A percentile compares a stretch with the other conserved stretches of the same genome.
These are phyloP conservation scores for Acromyrmex charruanus DNA, from an alignment of 1,140 invertebrate species.

Conservation along the genomic window DNA sequence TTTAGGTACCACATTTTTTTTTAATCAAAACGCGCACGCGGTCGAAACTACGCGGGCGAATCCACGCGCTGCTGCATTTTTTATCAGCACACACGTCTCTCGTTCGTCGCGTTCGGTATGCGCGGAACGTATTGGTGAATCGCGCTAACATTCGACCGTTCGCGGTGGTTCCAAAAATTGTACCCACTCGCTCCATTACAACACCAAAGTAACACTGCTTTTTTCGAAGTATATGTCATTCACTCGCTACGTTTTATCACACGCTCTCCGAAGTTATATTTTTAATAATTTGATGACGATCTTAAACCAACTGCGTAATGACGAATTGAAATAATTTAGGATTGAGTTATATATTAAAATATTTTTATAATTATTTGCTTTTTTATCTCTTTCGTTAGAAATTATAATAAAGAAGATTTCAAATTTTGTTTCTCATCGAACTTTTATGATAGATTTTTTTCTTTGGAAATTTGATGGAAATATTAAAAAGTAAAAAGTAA, in stretches of 20 bases:
- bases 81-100: conserved; percentile 12
- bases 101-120: not conserved
- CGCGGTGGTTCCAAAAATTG: conserved; percentile 2
- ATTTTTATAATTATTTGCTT: not conserved
- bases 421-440: not conserved
- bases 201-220: not conserved
- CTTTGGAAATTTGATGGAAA: conserved; percentile 31
- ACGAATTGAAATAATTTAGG: not conserved
- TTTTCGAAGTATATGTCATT: not conserved
- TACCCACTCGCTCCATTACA: not conserved
- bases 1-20: conserved; percentile 12
- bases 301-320: not conserved
- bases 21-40: conserved; percentile 29
- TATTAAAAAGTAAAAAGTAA: conserved; percentile 2
- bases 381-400: not conserved
- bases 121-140: not conserved
- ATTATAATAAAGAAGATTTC: not conserved
- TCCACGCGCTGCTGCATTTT: conserved; percentile 19
- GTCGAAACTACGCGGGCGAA: conserved; percentile 5
- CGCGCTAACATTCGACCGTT: conserved; percentile 17
- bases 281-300: not conserved
- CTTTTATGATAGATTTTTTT: conserved; percentile 2
- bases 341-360: not conserved
- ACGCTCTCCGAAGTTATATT: not conserved
- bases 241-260: not conserved